Base-by-base conservation (phyloP, 1,140 invertebrate genomes). In the Neodiprion virginianus region DNA sequence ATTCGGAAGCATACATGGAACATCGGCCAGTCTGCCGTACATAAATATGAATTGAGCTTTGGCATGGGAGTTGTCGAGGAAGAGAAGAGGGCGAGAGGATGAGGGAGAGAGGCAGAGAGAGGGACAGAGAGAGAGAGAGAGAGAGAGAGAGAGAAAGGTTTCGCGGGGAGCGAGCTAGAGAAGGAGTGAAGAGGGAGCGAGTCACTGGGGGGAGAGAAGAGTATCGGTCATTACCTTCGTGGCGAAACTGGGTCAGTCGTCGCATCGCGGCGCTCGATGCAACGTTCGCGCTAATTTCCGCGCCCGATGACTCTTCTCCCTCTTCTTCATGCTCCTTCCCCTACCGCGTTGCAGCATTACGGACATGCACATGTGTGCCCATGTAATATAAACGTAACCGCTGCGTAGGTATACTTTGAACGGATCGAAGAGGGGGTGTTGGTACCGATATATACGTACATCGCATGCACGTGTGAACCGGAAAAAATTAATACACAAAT, bases 191-290 rank as follows among this genome's bases (percentile, higher is more conserved):
- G 75, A 71, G 47, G 67, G 66, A 61, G 53, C 74, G 40, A 74
- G 77, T 70, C 69, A 70, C 75, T 75, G 75, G 67, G 49, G 67
- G 66, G 73, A 72, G 73, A 71, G 74, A 69, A 72, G 72, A 84
- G 85, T 89, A 89, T 88, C 87, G 87, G 87, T 89, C 87, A 89
- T 89, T 89, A 89, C 87, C 87, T 89, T 85, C 85, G 81, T 72
- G 80, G 80, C 83, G 84, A 87, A 89, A 89, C 86, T 89, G 79
- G 87, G 87, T 89, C 87, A 89, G 86, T 89, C 87, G 88, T 88
- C 86, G 83, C 82, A 86, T 82, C 85, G 84, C 83, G 14, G 67
- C 67, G 67, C 67, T 69, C 67, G 67, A 21, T 21, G 67, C 82
- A 82, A 81, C 82, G 83, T 86, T 83, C 81, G 82, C 81, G 84